Percentiles rank a stretch among this genome's conserved stretches.
phyloP scores from a whole-genome alignment of 2,888 invertebrate species.

The Lithophane socia region DNA sequence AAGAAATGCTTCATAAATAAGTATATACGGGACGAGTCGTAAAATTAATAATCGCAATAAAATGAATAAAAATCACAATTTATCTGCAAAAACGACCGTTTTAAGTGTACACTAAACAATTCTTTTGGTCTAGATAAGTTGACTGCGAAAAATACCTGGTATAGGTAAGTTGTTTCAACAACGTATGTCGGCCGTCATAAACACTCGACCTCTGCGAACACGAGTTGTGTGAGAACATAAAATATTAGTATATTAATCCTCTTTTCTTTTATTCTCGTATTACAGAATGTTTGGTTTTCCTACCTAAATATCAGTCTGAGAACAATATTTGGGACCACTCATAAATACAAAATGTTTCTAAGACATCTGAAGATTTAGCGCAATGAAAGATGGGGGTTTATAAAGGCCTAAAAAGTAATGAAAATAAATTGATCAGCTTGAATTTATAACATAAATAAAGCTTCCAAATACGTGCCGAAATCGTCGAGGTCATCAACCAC shows the following conservation, averaged over 20 bases:
- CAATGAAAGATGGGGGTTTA: conserved; percentile 25
- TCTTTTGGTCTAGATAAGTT: not conserved
- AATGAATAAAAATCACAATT: not conserved
- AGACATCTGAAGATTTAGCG: not conserved
- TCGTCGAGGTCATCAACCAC: not conserved
- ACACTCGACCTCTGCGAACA: conserved; percentile 25
- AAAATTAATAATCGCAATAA: not conserved
- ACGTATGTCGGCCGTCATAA: conserved; percentile 37
- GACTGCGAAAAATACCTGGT: not conserved
- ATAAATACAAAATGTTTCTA: conserved; percentile 22
- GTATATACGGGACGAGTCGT: not conserved
- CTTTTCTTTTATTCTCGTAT: conserved; percentile 26
- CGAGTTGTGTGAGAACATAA: conserved; percentile 40
- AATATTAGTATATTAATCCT: conserved; percentile 38
- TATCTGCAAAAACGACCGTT: not conserved
- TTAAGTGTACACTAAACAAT: not conserved
- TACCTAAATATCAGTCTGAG: not conserved
- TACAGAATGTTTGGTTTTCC: conserved; percentile 35
- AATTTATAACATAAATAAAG: conserved; percentile 50
- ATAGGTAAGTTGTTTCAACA: conserved; percentile 8
- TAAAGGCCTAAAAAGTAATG: conserved; percentile 14
- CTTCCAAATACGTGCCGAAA: conserved; percentile 41
- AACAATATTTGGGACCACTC: conserved; percentile 8
- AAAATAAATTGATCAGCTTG: conserved; percentile 39
- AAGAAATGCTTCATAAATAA: not conserved